Evolutionary conservation across 2,888 invertebrate species (phyloP).

Genomic region (Fissipunctia ypsillon): DNA sequence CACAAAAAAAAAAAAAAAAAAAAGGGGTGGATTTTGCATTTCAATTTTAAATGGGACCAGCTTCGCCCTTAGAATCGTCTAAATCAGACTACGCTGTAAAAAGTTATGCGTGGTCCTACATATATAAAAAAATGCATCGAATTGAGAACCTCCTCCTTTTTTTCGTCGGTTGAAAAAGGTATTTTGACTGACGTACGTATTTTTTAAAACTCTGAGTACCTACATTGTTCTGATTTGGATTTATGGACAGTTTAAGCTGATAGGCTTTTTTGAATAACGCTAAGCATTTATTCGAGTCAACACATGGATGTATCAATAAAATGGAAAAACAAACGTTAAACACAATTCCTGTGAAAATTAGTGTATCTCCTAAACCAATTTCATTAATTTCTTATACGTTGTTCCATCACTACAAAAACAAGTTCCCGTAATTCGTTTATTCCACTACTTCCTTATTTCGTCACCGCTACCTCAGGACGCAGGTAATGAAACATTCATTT

Average conservation of each 20-base stretch:
- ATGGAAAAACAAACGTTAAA: background rate
- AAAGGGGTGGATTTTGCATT: too few relatives aligned
- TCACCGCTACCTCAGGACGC: slow-evolving; percentile 47
- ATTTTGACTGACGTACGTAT: too few relatives aligned
- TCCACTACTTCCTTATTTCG: slow-evolving; percentile 42
- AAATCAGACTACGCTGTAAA: too few relatives aligned
- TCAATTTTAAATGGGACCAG: too few relatives aligned
- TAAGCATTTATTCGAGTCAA: background rate
- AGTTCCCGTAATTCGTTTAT: slow-evolving; percentile 37
- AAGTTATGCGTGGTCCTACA: too few relatives aligned
- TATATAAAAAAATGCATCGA: too few relatives aligned
- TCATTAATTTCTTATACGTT: slow-evolving; percentile 31
- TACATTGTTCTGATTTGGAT: too few relatives aligned
- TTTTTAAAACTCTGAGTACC: too few relatives aligned
- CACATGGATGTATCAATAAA: background rate
- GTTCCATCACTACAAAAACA: slow-evolving; percentile 33
- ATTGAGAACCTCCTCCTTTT: too few relatives aligned
- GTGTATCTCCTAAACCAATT: slow-evolving; percentile 27
- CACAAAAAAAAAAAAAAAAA: too few relatives aligned
- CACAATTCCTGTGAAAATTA: background rate
- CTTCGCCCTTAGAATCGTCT: too few relatives aligned
- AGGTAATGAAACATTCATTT: slow-evolving; percentile 75
- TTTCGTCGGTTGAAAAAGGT: too few relatives aligned
- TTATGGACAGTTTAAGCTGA: background rate
- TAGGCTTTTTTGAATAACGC: background rate